Percentiles rank a stretch among this genome's conserved stretches.
Evolutionary conservation across 92 coral and sea anemone species (phyloP).

Genomic region (Phymanthus crucifer): DNA sequence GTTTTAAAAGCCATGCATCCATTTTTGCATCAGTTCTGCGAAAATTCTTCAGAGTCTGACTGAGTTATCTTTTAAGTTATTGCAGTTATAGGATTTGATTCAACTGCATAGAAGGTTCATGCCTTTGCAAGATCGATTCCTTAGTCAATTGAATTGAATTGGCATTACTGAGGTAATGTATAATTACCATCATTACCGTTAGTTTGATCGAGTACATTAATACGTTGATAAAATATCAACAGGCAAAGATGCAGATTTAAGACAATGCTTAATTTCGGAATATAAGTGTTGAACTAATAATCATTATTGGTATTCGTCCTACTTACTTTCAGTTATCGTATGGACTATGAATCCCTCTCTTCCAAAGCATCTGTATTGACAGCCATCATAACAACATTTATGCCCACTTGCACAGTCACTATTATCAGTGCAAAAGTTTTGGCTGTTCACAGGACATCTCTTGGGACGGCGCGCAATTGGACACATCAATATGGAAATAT

Average conservation of each 20-base stretch:
- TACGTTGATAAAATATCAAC: no score
- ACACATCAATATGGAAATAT: constrained; percentile 27
- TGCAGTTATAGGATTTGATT: no score
- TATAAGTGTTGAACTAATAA: no score
- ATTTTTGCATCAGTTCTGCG: neutral
- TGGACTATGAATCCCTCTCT: constrained; percentile 12
- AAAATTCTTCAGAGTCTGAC: neutral
- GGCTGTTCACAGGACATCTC: constrained; percentile 23
- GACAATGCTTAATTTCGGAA: no score
- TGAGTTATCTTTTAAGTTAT: no score
- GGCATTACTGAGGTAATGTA: no score
- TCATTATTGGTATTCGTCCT: neutral
- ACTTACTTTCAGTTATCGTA: constrained; percentile 11
- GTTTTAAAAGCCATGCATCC: constrained; percentile 5
- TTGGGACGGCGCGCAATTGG: constrained; percentile 39
- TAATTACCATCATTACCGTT: no score
- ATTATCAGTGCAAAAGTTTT: constrained; percentile 46
- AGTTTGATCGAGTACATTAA: no score
- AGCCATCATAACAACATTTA: constrained; percentile 77
- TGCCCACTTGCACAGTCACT: constrained; percentile 48
- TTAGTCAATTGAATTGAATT: no score
- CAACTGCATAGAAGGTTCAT: neutral
- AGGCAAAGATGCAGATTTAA: neutral
- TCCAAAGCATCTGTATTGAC: constrained; percentile 40
- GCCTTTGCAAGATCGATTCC: no score